A percentile compares a stretch with the other conserved stretches of the same genome.
Conservation (phyloP, 2,888 invertebrate species). For the Belgica antarctica region DNA sequence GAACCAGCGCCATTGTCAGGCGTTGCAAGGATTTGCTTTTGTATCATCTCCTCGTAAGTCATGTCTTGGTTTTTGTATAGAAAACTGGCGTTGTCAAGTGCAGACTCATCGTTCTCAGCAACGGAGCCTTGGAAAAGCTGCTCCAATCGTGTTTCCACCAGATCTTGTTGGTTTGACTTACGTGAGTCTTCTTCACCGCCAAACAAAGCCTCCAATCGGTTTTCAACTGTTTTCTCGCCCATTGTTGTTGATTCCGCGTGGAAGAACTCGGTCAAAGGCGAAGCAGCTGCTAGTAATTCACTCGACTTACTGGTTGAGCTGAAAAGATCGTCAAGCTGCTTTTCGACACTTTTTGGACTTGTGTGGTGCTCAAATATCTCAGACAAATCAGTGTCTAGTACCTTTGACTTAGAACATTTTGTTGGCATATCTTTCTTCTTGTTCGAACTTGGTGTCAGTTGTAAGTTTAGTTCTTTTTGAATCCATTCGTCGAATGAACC, state of each 20-base stretch:
- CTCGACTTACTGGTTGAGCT: slow-evolving; percentile 42
- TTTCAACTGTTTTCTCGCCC: slow-evolving; percentile 52
- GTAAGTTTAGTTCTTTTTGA: slow-evolving; percentile 63
- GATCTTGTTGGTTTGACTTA: slow-evolving; percentile 48
- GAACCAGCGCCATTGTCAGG: neutral
- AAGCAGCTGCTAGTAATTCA: slow-evolving; percentile 11
- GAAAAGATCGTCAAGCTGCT: slow-evolving; percentile 49
- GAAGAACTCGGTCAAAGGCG: slow-evolving; percentile 42
- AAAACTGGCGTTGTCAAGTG: slow-evolving; percentile 38
- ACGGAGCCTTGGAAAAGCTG: slow-evolving; percentile 51
- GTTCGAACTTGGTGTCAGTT: slow-evolving; percentile 46
- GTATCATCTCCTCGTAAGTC: slow-evolving; percentile 36
- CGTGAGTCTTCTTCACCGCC: slow-evolving; percentile 47
- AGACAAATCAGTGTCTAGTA: slow-evolving; percentile 48
- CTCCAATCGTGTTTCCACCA: slow-evolving; percentile 52
- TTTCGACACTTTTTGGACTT: slow-evolving; percentile 50
- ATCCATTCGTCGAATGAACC: slow-evolving; percentile 67
- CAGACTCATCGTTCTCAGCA: slow-evolving; percentile 34
- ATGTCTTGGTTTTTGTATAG: slow-evolving; percentile 35
- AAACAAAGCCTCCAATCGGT: slow-evolving; percentile 54
- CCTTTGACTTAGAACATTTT: slow-evolving; percentile 48
- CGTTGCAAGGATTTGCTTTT: slow-evolving; percentile 32
- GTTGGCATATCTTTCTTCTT: slow-evolving; percentile 45
- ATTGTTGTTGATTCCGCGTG: slow-evolving; percentile 34
- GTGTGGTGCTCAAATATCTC: slow-evolving; percentile 53